Conservation (phyloP, 1,140 invertebrate species). For the Sitodiplosis mosellana region DNA sequence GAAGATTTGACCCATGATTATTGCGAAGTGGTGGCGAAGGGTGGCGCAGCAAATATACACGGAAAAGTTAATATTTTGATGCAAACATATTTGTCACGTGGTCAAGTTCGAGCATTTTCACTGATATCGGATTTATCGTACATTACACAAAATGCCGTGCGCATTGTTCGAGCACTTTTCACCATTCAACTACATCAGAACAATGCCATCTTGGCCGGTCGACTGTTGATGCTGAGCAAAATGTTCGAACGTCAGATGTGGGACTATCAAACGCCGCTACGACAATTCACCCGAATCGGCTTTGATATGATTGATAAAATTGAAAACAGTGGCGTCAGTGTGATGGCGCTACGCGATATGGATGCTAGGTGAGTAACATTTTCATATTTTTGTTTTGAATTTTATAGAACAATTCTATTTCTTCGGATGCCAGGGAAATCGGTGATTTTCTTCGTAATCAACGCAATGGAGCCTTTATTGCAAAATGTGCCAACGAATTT, state of each 20-base stretch:
- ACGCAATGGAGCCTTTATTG: constrained; percentile 54
- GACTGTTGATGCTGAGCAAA: constrained; percentile 67
- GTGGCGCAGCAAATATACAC: constrained; percentile 72
- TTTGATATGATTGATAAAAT: constrained; percentile 66
- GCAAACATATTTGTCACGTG: constrained; percentile 75
- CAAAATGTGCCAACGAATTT: constrained; percentile 70
- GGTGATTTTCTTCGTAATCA: constrained; percentile 60
- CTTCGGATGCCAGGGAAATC: constrained; percentile 65
- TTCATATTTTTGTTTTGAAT: too few relatives aligned
- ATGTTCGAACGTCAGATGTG: constrained; percentile 82
- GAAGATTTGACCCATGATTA: constrained; percentile 49
- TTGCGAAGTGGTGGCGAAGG: constrained; percentile 57
- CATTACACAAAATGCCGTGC: constrained; percentile 78
- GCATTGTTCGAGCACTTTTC: constrained; percentile 83
- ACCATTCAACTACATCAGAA: constrained; percentile 81
- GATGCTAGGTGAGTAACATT: too few relatives aligned
- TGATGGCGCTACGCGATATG: constrained; percentile 72
- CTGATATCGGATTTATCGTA: constrained; percentile 86
- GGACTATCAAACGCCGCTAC: constrained; percentile 68
- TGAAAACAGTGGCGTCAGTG: constrained; percentile 49
- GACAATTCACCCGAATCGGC: constrained; percentile 68
- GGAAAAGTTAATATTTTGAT: constrained; percentile 97
- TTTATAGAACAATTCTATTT: too few relatives aligned
- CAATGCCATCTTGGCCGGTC: constrained; percentile 70
- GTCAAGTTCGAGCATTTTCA: constrained; percentile 67